Conservation (phyloP, 2,888 invertebrate genomes). For the Lepidocyrtoides sp. region DNA sequence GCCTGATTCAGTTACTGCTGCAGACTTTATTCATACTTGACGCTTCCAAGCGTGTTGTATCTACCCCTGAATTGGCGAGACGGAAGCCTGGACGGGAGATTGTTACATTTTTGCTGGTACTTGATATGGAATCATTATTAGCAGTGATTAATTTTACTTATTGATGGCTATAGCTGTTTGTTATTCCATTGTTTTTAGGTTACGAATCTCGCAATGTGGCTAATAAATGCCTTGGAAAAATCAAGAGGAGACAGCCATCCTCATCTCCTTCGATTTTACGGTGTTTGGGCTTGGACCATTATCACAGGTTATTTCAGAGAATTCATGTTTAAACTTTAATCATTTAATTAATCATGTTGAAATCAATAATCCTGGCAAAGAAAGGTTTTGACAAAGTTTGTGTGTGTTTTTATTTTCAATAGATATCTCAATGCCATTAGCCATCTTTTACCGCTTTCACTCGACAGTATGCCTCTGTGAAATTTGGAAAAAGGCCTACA, state of each 20-base stretch:
- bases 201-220: slow-evolving; percentile 96
- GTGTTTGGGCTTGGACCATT: slow-evolving; percentile 87
- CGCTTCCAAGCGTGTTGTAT: slow-evolving; percentile 94
- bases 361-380: no score
- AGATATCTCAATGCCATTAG: slow-evolving; percentile 87
- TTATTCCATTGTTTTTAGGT: no score
- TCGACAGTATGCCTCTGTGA: slow-evolving; percentile 98
- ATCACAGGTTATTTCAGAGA: no score
- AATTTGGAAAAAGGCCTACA: slow-evolving; percentile 98
- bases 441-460: slow-evolving; percentile 92
- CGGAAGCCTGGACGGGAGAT: slow-evolving; percentile 97
- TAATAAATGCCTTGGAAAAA: slow-evolving; percentile 88
- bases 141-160: no score
- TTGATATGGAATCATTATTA: no score
- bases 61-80: slow-evolving; percentile 93
- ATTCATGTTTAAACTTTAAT: no score
- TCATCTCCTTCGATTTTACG: slow-evolving; percentile 86
- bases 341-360: no score
- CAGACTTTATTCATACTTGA: slow-evolving; percentile 97
- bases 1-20: slow-evolving; percentile 95
- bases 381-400: no score
- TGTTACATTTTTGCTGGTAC: slow-evolving; percentile 95
- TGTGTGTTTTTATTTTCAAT: neutral
- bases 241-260: slow-evolving; percentile 87
- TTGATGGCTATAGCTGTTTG: no score